Base-by-base conservation (phyloP, 2,113 vertebrate genomes). In the Rostratula benghalensis region DNA sequence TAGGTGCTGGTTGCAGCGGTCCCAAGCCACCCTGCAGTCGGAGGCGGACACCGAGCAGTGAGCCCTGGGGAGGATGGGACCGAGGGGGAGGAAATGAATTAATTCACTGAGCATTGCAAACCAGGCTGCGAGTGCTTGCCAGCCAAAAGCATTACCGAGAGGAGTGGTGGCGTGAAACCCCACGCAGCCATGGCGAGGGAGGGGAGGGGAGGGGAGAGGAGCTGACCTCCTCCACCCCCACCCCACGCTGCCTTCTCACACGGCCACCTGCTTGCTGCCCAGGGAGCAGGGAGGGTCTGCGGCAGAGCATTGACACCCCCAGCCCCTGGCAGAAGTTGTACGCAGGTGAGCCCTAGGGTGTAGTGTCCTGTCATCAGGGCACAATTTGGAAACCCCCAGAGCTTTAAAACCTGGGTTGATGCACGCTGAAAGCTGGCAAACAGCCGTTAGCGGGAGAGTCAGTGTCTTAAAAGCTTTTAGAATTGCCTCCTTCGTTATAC, bases 401-500 rank as follows among this genome's bases (percentile, higher is more conserved):
- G 91, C 84, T 84, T 88, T 74, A 57, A 53, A 39, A 31, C 27
- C 17, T 18, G 54, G 69, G 85, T 68, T 35, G 65, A 12, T 89
- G 87, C 73, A 37, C 3, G 3, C 51, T 2, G 18, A 57, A 67
- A 27, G 4, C 68, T 93, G 85, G 79, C 80, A 60, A 65, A 46
- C 41, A 14, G 13, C 87, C 8, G 1, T 48, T 60, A 68, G 74
- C 75, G 7, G 5, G 85, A 37, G 60, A 46, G 75, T 7, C 53
- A 89, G 39, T 48, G 65, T 64, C 74, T 57, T 50, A 54, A 57
- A 57, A 87, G 92, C 90, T 87, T 84, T 87, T 80, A 13, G 71
- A 73, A 83, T 70, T 46, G 57, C 77, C 84, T 95, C 90, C 83
- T 92, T 83, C 8, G 15, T 89, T 95, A 68, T 76, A 92, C 82